Evolutionary conservation across 2,888 invertebrate genomes (phyloP).

Genomic region (Erebia ligea): DNA sequence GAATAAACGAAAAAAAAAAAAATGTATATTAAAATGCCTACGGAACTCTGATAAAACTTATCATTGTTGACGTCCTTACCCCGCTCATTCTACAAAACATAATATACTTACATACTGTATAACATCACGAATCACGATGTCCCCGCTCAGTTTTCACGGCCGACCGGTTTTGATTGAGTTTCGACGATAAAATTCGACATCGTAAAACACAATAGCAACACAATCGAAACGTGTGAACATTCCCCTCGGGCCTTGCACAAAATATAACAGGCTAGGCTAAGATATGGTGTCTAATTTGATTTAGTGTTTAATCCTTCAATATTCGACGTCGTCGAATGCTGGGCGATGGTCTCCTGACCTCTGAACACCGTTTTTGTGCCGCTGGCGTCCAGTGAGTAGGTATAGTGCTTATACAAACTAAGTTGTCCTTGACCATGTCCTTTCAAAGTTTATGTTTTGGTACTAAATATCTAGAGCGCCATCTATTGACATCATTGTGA

Average conservation of each 20-base stretch:
- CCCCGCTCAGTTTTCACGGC: slow-evolving; percentile 3
- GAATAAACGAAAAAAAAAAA: no score
- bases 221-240: slow-evolving; percentile 14
- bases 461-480: no score
- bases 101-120: background rate
- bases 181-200: slow-evolving; percentile 18
- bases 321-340: no score
- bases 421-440: no score
- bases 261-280: background rate
- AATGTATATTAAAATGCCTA: no score
- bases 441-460: no score
- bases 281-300: background rate
- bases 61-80: slow-evolving; percentile 13
- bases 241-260: slow-evolving; percentile 10
- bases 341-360: no score
- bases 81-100: background rate
- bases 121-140: slow-evolving; percentile 11
- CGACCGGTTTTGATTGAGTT: slow-evolving; percentile 15
- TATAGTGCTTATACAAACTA: no score
- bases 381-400: no score
- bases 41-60: slow-evolving; percentile 9
- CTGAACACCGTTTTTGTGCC: no score
- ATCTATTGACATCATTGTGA: no score
- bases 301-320: background rate
- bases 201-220: slow-evolving; percentile 22